Base-by-base conservation (phyloP, 1,140 invertebrate genomes). In the Caenorhabditis inopinata region DNA sequence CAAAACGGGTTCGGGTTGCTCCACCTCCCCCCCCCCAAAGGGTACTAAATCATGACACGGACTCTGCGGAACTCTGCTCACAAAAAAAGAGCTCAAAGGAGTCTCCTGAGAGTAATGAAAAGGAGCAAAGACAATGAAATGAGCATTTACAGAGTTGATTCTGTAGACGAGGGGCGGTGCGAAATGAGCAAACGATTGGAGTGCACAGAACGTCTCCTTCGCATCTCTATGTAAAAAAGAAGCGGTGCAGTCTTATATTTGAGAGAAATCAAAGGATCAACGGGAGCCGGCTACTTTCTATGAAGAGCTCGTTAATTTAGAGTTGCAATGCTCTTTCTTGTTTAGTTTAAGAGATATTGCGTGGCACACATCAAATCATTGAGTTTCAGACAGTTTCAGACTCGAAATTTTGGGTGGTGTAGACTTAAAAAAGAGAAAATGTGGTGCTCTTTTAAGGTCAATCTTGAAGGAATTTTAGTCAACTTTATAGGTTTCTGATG, bases 121-220 rank as follows among this genome's bases (percentile, higher is more conserved):
- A 68, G n/a, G 38, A 25, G 27, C 29, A 29, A 58, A 68, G 58
- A 68, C 58, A 68, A 68, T 68, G 58, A 35, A 32, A 5, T 38
- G 29, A 21, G 58, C 23, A 21, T 29, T n/a, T 32, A 27, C n/a
- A 21, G 58, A 42, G 25, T 68, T 29, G 29, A 18, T 38, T 35
- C n/a, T 68, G 58, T 35, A 68, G 16, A 68, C 16, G 23, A 9
- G 58, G 58, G 58, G 35, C 32, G 38, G 58, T 68, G 58, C 38
- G 58, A 68, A 68, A 68, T 25, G 58, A 68, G 58, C 32, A 68
- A 68, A 32, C 58, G 58, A 68, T 68, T 68, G 58, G 58, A 68
- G 58, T 68, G 58, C 58, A 68, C 58, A 32, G 58, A 29, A 68
- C 58, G 58, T 68, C 58, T 38, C 11, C 32, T 42, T 38, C 32